Evolutionary conservation across 2,888 invertebrate genomes (phyloP).

Genomic region (Masnerella sp.): DNA sequence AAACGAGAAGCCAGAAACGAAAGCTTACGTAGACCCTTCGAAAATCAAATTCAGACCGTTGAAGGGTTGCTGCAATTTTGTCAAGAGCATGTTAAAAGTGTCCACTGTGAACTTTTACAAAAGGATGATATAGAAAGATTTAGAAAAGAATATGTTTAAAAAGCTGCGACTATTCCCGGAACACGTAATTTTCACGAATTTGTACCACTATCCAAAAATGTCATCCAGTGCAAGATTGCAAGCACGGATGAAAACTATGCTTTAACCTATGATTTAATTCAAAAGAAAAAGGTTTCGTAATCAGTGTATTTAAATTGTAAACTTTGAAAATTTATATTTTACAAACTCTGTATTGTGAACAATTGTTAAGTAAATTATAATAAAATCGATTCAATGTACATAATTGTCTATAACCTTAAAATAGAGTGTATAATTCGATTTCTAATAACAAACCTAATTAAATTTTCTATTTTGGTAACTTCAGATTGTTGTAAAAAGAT

Average conservation of each 20-base stretch:
- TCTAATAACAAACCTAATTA: too few relatives aligned
- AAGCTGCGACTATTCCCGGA: conserved; percentile 4
- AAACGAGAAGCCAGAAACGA: conserved; percentile 5
- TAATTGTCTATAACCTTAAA: too few relatives aligned
- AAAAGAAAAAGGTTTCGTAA: too few relatives aligned
- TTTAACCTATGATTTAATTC: conserved; percentile 1
- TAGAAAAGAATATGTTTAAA: background rate
- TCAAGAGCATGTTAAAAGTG: background rate
- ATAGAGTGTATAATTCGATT: too few relatives aligned
- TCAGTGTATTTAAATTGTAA: too few relatives aligned
- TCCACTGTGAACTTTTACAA: conserved; percentile 1
- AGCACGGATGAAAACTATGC: background rate
- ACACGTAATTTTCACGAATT: conserved; percentile 8
- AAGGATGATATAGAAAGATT: background rate
- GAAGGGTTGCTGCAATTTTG: conserved; percentile 5
- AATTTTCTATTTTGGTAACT: too few relatives aligned
- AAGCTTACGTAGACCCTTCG: background rate
- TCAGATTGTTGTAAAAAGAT: too few relatives aligned
- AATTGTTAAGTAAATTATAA: too few relatives aligned
- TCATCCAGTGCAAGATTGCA: conserved; percentile 2
- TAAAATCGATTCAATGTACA: too few relatives aligned
- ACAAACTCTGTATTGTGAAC: too few relatives aligned
- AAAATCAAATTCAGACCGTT: background rate
- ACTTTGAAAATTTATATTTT: too few relatives aligned
- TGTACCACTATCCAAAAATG: background rate